Evolutionary conservation across 2,113 vertebrate species (phyloP).

Genomic region (Leptodactylus fuscus): DNA sequence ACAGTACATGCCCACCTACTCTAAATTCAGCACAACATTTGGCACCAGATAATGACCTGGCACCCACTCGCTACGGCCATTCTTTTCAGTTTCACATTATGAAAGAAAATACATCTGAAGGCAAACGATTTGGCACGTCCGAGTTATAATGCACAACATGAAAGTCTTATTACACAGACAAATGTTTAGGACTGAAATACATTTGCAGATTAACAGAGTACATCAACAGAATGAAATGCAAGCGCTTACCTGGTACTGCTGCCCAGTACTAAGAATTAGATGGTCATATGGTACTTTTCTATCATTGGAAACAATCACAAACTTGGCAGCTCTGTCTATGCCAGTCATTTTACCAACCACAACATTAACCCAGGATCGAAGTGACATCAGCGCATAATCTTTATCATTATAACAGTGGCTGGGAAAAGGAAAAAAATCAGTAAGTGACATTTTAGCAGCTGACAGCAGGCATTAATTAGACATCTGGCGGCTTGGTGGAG

Average conservation of each 20-base stretch:
- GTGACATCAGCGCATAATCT: conserved; percentile 81
- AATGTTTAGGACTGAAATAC: conserved; percentile 26
- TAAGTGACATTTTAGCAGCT: conserved; percentile 76
- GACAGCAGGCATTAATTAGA: conserved; percentile 76
- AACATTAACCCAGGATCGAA: conserved; percentile 80
- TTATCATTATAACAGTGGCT: conserved; percentile 86
- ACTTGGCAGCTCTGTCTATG: conserved; percentile 85
- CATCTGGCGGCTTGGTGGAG: conserved; percentile 68
- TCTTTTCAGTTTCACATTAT: background rate
- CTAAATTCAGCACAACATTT: background rate
- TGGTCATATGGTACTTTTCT: conserved; percentile 83
- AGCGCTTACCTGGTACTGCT: conserved; percentile 86
- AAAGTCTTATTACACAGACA: background rate
- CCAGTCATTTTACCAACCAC: conserved; percentile 86
- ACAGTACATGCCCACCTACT: background rate
- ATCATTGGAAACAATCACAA: conserved; percentile 75
- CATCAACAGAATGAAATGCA: background rate
- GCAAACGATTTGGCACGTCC: conserved; percentile 1
- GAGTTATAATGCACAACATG: background rate
- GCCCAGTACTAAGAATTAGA: conserved; percentile 88
- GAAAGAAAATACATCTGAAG: background rate
- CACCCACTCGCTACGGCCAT: background rate
- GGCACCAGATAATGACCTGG: conserved; percentile 1
- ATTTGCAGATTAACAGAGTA: background rate
- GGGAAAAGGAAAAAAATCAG: conserved; percentile 69